A percentile compares a stretch with the other conserved stretches of the same genome.
Evolutionary conservation across 2,113 vertebrate species (phyloP).

Genomic region (Ochotona curzoniae): DNA sequence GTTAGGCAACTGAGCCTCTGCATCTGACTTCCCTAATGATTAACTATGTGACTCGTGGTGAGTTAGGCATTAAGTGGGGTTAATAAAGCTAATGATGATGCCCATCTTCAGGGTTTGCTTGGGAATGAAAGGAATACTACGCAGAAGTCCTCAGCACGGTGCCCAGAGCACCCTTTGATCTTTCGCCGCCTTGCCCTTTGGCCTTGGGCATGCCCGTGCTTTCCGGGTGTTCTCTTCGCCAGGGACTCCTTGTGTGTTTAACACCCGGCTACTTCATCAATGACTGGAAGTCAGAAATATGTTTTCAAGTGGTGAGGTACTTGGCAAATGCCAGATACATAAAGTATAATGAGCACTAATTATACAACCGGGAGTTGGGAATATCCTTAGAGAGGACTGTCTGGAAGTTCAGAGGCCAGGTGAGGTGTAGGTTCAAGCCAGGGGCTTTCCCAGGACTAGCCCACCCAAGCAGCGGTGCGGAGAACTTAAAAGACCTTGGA

Average conservation of each 20-base stretch:
- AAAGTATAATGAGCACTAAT: conserved; percentile 15
- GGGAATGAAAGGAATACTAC: background rate
- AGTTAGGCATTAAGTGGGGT: background rate
- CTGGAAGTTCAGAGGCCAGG: conserved; percentile 22
- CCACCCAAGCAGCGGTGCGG: background rate
- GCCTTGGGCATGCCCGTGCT: background rate
- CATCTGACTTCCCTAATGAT: background rate
- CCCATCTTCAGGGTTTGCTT: background rate
- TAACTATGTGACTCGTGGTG: background rate
- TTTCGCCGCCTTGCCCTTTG: background rate
- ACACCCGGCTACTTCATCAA: conserved; percentile 13
- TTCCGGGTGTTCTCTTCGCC: background rate
- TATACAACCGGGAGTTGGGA: background rate
- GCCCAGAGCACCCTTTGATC: background rate
- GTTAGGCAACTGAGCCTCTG: background rate
- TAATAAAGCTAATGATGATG: background rate
- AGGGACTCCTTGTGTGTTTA: background rate
- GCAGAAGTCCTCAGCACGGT: background rate
- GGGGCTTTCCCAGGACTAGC: background rate
- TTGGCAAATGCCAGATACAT: conserved; percentile 37
- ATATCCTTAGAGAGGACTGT: background rate
- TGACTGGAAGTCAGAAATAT: conserved; percentile 27
- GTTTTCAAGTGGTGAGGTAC: conserved; percentile 22
- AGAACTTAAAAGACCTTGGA: background rate
- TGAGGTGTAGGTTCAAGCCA: background rate